Conservation (phyloP, 2,888 invertebrate species). For the Tetranychus piercei region DNA sequence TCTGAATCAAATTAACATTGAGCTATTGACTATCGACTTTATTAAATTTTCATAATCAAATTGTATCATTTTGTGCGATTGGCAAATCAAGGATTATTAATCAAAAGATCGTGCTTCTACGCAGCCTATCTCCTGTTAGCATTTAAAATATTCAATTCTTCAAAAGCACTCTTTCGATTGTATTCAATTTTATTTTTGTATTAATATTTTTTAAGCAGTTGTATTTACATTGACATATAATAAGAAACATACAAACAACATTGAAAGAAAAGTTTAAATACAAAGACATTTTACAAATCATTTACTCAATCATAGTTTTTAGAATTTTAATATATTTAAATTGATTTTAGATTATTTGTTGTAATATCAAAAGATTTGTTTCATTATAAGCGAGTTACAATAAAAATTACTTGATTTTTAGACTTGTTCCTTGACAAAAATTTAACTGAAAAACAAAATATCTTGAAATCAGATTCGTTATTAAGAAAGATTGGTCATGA, state of each 20-base stretch:
- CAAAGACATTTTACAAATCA: neutral
- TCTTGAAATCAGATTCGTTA: neutral
- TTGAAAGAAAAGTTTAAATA: neutral
- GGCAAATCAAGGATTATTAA: too few relatives aligned
- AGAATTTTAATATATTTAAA: neutral
- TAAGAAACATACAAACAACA: neutral
- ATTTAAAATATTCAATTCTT: too few relatives aligned
- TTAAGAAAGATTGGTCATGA: neutral
- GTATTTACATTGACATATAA: neutral
- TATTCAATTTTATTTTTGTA: neutral
- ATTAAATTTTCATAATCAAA: too few relatives aligned
- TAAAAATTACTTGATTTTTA: neutral
- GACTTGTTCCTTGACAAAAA: neutral
- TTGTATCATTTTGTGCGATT: too few relatives aligned
- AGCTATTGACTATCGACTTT: too few relatives aligned
- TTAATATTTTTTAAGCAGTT: neutral
- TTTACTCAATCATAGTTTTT: neutral
- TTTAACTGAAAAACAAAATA: neutral
- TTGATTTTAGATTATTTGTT: neutral
- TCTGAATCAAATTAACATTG: neutral
- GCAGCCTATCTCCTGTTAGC: too few relatives aligned
- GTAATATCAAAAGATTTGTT: neutral
- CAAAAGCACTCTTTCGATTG: neutral
- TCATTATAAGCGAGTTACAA: neutral
- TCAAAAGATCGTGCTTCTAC: too few relatives aligned